Evolutionary conservation across 2,113 vertebrate species (phyloP), one percentile per base, ranked within the genome.

Genomic region (Ellobius talpinus): DNA sequence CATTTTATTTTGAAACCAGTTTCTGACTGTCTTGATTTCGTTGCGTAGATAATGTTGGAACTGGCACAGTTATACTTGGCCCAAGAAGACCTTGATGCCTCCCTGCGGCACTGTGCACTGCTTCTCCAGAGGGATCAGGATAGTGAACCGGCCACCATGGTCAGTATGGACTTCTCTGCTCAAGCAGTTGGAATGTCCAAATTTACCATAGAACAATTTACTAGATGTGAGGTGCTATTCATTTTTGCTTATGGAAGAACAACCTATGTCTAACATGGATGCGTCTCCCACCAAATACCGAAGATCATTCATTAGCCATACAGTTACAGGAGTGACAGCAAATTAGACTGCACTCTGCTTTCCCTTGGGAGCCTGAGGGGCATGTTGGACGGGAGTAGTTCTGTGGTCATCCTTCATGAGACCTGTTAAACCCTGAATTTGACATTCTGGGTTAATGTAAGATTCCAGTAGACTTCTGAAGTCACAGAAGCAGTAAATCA

Each of bases 91-190:
- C 98, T 98, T 0, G 99, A 99, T 24, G 98, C 99, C 3, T 99
- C 99, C 97, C 99, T 99, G 77, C 98, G 99, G 91, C 99, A 99
- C 68, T 99, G 99, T 96, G 97, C 98, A 4, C 42, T 99, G 24
- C 98, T 99, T 36, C 98, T 99, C 97, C 99, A 99, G 98, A 99
- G 93, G 0, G 99, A 99, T 96, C 99, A 99, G 95, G 99, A 99
- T 96, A 99, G 99, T 29, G 99, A 99, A 97, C 99, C 99, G 5
- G 99, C 99, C 68, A 99, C 99, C 0, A 98, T 99, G 99, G 99
- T 99, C 87, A 97, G 99, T 98, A 10, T 11, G 1, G 5, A n/a
- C 29, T 7, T n/a, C 21, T 29, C 29, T 65, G 1, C 7, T 0
- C 19, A 65, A 36, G 24, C 39, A 3, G 1, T 13, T 76, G 39